Percentiles rank a stretch among this genome's conserved stretches.
phyloP scores from a whole-genome alignment of 2,797 vertebrate genomes.

The Geotrypetes seraphini region DNA sequence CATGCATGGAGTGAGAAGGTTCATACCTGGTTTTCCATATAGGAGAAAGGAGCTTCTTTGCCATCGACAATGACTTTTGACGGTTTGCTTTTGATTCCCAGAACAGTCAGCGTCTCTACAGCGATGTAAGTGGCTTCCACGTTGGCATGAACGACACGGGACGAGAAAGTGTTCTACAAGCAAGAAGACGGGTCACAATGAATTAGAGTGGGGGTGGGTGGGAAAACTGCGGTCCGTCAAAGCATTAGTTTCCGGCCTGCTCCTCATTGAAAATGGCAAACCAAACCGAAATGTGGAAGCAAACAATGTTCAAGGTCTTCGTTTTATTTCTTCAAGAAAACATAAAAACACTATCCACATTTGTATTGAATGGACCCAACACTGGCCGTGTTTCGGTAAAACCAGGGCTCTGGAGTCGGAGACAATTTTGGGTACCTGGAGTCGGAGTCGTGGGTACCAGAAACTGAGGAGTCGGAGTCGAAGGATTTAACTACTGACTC shows the following conservation, averaged over 20 bases:
- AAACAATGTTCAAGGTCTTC: too few relatives aligned
- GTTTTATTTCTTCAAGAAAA: too few relatives aligned
- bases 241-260: accelerated
- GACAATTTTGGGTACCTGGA: too few relatives aligned
- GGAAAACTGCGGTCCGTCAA: accelerated
- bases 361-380: too few relatives aligned
- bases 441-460: too few relatives aligned
- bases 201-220: not conserved
- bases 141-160: conserved; percentile 54
- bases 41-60: conserved; percentile 57
- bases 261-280: too few relatives aligned
- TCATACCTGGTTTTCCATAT: conserved; percentile 60
- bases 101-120: conserved; percentile 55
- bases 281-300: too few relatives aligned
- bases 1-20: not conserved
- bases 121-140: conserved; percentile 52
- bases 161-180: conserved; percentile 61
- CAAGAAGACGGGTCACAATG: not conserved
- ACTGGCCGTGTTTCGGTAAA: too few relatives aligned
- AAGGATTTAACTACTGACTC: too few relatives aligned
- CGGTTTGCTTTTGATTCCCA: conserved; percentile 58
- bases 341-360: too few relatives aligned
- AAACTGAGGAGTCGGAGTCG: too few relatives aligned
- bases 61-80: conserved; percentile 62
- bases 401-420: too few relatives aligned